Conservation (phyloP, 2,888 invertebrate species). For the Andrena camellia region DNA sequence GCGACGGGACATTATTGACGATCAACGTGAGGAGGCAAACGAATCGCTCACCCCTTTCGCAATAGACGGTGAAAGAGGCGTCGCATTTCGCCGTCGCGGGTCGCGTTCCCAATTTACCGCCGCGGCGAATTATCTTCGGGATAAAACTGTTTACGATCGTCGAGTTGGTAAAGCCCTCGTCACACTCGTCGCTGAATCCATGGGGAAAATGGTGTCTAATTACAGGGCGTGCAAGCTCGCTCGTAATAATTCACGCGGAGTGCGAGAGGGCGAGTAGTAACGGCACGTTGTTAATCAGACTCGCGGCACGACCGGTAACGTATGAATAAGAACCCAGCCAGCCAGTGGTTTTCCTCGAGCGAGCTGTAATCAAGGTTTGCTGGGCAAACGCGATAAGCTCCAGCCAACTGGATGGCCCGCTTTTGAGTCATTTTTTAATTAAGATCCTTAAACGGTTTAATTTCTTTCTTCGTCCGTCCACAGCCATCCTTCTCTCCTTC, state of each 20-base stretch:
- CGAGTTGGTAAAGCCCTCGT: constrained; percentile 29
- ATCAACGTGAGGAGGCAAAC: background rate
- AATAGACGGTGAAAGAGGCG: constrained; percentile 14
- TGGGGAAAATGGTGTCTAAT: constrained; percentile 36
- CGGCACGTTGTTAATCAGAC: constrained; percentile 61
- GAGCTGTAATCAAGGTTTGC: constrained; percentile 62
- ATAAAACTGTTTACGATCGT: constrained; percentile 54
- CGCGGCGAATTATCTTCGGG: constrained; percentile 37
- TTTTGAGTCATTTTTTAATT: constrained; percentile 70
- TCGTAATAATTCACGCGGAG: constrained; percentile 47
- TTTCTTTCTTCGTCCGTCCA: constrained; percentile 30
- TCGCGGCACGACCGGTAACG: constrained; percentile 20
- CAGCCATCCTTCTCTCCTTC: background rate
- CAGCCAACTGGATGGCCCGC: constrained; percentile 54
- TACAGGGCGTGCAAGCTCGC: constrained; percentile 25
- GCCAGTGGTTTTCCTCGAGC: constrained; percentile 46
- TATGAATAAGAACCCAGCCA: constrained; percentile 33
- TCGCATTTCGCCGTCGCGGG: background rate
- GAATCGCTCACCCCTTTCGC: background rate
- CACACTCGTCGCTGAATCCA: constrained; percentile 39
- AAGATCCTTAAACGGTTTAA: constrained; percentile 60
- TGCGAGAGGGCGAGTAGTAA: constrained; percentile 46
- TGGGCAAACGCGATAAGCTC: constrained; percentile 51
- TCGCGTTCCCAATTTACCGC: constrained; percentile 37
- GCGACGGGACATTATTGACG: constrained; percentile 21